Evolutionary conservation across 2,797 vertebrate species (phyloP), one percentile per base, ranked within the genome.

Genomic region (Australoheros facetus): DNA sequence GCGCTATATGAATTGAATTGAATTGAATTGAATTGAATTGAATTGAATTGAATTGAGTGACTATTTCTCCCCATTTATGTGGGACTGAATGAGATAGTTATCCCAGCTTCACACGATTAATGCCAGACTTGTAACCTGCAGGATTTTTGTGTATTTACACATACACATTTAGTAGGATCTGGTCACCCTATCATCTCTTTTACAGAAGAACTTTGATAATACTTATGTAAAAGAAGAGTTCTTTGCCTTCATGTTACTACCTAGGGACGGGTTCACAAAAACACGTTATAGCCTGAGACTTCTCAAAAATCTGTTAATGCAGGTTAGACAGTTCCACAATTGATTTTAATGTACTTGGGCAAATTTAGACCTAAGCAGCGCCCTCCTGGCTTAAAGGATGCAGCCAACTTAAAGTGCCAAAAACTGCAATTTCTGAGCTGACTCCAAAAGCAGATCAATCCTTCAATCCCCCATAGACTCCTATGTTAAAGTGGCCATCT

Each of bases 201-300:
- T 48, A 48, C 19, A 66, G 62, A 48, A 26, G 9, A 11, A 7
- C 39, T 30, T 26, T 48, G 23, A 66, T 48, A 48, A 48, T 64
- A 64, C 42, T 64, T 28, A 64, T 64, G 60, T 45, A 45, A 64
- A 64, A 48, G 62, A 66, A 28, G 42, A 69, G 48, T 39, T 69
- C 19, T 69, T 69, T 69, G 23, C 26, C 42, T 69, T 69, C 42
- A 69, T 69, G 16, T 51, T 69, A 26, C 42, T 69, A 23, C 64
- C 16, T 1, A 5, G 62, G 23, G 23, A 66, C 42, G 51, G 26
- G 30, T 51, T 69, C 42, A 30, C 17, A 51, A 69, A 69, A 10
- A 51, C 26, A 2, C 51, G 12, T 69, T 69, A 48, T 19, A 66
- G 23, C 28, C 48, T 69, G 1, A 51, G 17, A 51, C 64, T 30